A percentile compares a stretch with the other conserved stretches of the same genome.
Conservation (phyloP, 1,140 invertebrate species). For the Zaprionus vittiger region DNA sequence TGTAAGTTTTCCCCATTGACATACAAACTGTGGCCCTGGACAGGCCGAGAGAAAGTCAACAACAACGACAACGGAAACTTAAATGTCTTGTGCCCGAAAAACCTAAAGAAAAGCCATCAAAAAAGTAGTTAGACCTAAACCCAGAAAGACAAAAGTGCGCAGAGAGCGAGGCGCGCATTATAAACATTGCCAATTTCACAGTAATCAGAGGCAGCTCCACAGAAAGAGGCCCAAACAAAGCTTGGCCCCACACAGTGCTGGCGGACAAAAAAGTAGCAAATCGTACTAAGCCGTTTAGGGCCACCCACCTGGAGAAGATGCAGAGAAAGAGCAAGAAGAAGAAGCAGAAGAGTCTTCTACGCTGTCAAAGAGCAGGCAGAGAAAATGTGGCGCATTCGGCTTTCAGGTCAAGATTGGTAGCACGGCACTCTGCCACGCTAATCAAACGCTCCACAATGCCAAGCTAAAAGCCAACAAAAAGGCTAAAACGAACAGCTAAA, state of each 20-base stretch:
- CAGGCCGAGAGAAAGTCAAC: slow-evolving; percentile 60
- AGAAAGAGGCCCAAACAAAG: slow-evolving; percentile 46
- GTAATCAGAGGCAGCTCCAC: slow-evolving; percentile 64
- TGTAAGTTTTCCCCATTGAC: slow-evolving; percentile 8
- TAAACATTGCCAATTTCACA: slow-evolving; percentile 81
- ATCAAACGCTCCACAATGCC: slow-evolving; percentile 58
- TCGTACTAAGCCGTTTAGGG: slow-evolving; percentile 75
- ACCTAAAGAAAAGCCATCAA: slow-evolving; percentile 71
- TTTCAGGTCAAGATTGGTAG: slow-evolving; percentile 68
- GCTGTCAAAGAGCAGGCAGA: slow-evolving; percentile 58
- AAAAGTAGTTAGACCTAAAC: slow-evolving; percentile 68
- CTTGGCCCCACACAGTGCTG: slow-evolving; percentile 42
- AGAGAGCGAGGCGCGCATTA: slow-evolving; percentile 54
- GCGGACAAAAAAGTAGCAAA: slow-evolving; percentile 62
- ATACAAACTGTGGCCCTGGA: slow-evolving; percentile 19
- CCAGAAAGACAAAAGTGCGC: slow-evolving; percentile 46
- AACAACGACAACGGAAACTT: neutral
- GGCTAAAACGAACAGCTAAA: slow-evolving; percentile 50
- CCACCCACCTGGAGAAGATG: slow-evolving; percentile 63
- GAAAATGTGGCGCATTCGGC: slow-evolving; percentile 43
- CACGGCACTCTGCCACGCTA: slow-evolving; percentile 63
- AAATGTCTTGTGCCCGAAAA: slow-evolving; percentile 47
- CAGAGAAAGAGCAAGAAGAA: slow-evolving; percentile 24
- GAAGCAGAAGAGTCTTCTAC: slow-evolving; percentile 2
- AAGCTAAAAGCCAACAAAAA: slow-evolving; percentile 50